Percentiles rank a stretch among this genome's conserved stretches.
These are phyloP conservation scores for Whitmania pigra DNA, from an alignment of 1,140 invertebrate genomes.

Conservation along the genomic window DNA sequence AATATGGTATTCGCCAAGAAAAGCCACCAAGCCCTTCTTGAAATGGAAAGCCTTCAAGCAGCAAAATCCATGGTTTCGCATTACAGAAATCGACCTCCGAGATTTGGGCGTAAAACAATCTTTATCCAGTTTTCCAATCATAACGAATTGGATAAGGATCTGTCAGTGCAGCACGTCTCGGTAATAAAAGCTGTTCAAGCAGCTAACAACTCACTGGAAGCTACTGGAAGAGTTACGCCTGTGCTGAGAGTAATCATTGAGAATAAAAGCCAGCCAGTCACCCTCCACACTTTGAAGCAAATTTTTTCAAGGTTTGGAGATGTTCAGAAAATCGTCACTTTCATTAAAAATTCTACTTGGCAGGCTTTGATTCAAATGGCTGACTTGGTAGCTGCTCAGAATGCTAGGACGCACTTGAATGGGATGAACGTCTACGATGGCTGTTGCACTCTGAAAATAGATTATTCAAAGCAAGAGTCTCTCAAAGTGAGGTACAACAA, in stretches of 20 bases:
- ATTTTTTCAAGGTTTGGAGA: slow-evolving; percentile 6
- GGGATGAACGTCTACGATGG: slow-evolving; percentile 5
- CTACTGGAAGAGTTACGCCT: not conserved
- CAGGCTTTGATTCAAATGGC: not conserved
- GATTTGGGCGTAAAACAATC: not conserved
- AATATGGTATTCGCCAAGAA: too few relatives aligned
- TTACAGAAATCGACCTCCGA: not conserved
- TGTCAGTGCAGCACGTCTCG: not conserved
- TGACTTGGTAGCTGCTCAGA: not conserved
- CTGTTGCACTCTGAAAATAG: slow-evolving; percentile 4
- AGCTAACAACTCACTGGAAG: not conserved
- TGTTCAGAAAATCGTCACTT: slow-evolving; percentile 2
- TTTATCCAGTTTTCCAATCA: slow-evolving; percentile 4
- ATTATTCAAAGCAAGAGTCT: not conserved
- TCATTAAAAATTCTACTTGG: slow-evolving; percentile 8
- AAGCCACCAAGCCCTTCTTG: not conserved
- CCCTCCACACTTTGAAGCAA: not conserved
- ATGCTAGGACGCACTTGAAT: slow-evolving; percentile 2
- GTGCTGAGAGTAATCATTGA: not conserved
- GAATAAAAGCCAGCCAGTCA: slow-evolving; percentile 2
- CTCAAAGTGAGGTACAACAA: not conserved
- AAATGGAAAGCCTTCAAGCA: not conserved
- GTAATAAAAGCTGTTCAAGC: not conserved
- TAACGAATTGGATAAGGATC: slow-evolving; percentile 9
- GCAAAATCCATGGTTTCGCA: not conserved